Base-by-base conservation (phyloP, 2,888 invertebrate species). In the Anorthoa munda region DNA sequence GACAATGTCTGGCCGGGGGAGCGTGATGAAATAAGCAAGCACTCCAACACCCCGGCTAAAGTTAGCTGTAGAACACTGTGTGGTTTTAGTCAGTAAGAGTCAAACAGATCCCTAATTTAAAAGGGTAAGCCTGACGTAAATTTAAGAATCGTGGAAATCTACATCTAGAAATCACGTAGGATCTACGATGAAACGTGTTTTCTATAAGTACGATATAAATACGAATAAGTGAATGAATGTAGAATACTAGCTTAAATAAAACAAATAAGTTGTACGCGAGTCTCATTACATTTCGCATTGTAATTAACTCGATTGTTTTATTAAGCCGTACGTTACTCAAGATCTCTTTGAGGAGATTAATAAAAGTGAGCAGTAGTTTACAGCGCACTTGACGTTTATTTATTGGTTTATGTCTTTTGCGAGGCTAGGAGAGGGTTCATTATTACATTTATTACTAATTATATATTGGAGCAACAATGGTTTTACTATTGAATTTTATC, bases 271-370 rank as follows among this genome's bases (percentile, higher is more conserved):
- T n/a, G 23, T 23, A 21, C 9, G 55, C 7, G 2, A 50, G 56
- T 58, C 50, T 75, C 53, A 75, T 68, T 61, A 69, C n/a, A 11
- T 55, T 55, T 56, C 18, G 7, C 26, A 66, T 26, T 59, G 56
- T 65, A 71, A 71, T 71, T 39, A 71, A 67, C 11, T 61, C 76
- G 45, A 77, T 51, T 26, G 63, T 55, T 60, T 50, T 21, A 76
- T 61, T 55, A 55, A 48, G 45, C 45, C 11, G 21, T 69, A 13
- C 2, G 39, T 58, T 48, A 23, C 26, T 53, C 65, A 51, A 65
- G 51, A 74, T 7, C n/a, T 46, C 23, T 60, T 58, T 48, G 53
- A 56, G 7, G n/a, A 61, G 31, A 53, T 66, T 39, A n/a, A 68
- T 66, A 61, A 48, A 67, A 53, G 31, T 45, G 39, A 48, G 48